Evolutionary conservation across 2,888 invertebrate species (phyloP).

Genomic region (Adineta ricciae): DNA sequence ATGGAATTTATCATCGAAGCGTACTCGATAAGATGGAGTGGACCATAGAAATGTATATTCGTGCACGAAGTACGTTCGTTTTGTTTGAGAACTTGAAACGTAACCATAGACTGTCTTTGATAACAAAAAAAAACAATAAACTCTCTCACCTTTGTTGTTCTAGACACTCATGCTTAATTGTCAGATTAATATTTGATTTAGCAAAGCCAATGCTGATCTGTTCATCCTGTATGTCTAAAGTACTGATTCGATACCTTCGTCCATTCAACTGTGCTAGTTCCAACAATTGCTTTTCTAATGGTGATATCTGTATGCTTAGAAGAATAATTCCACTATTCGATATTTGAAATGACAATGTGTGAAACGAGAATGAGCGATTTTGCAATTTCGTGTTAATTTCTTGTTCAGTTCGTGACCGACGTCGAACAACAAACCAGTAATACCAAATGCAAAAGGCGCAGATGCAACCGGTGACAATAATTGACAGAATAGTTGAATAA

Average conservation of each 20-base stretch:
- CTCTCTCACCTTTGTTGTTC: neutral
- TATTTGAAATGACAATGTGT: neutral
- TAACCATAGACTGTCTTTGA: too few relatives aligned
- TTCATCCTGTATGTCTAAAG: neutral
- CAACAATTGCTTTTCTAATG: neutral
- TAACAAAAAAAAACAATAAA: neutral
- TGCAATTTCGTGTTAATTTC: neutral
- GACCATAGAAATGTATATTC: constrained; percentile 14
- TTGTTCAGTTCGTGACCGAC: neutral
- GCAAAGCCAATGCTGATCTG: neutral
- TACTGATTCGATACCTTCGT: neutral
- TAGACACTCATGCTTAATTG: neutral
- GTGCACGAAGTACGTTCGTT: neutral
- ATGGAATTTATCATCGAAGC: neutral
- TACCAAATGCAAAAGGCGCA: neutral
- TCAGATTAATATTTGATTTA: neutral
- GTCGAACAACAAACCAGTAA: neutral
- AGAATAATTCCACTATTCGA: neutral
- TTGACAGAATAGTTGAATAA: neutral
- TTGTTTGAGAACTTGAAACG: neutral
- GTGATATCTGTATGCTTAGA: neutral
- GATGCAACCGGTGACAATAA: neutral
- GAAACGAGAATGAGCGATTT: neutral
- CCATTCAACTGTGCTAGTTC: constrained; percentile 4
- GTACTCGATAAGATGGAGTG: neutral